Conservation (phyloP, 1,140 invertebrate species). For the Galendromus occidentalis region DNA sequence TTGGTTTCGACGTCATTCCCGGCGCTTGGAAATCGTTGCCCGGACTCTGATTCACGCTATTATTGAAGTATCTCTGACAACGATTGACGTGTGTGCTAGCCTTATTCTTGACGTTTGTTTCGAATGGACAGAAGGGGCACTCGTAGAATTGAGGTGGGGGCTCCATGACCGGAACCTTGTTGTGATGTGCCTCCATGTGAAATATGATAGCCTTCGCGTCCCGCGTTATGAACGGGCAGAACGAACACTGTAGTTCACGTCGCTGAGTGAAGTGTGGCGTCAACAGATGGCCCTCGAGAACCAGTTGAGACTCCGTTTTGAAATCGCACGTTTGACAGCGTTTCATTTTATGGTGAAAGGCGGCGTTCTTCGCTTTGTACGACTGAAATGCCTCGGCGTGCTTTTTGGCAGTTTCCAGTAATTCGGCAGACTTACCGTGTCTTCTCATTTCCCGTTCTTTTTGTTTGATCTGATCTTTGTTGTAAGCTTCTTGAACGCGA, state of each 20-base stretch:
- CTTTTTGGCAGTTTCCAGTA: constrained; percentile 60
- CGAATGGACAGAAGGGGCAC: constrained; percentile 79
- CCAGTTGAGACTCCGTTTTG: constrained; percentile 66
- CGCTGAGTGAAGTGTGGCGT: constrained; percentile 69
- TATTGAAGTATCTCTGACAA: constrained; percentile 72
- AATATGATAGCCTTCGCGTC: constrained; percentile 67
- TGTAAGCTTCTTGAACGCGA: constrained; percentile 76
- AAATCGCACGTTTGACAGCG: constrained; percentile 81
- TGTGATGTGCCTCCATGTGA: constrained; percentile 76
- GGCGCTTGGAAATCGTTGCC: constrained; percentile 72
- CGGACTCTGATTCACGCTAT: constrained; percentile 60
- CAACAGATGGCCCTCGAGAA: constrained; percentile 70
- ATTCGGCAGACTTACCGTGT: constrained; percentile 38
- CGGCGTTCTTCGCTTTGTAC: constrained; percentile 40
- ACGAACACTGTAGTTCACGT: constrained; percentile 47
- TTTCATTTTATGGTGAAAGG: constrained; percentile 51
- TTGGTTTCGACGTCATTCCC: constrained; percentile 53
- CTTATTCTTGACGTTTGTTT: constrained; percentile 84
- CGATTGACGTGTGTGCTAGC: constrained; percentile 64
- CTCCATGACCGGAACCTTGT: constrained; percentile 55
- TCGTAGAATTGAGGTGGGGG: constrained; percentile 67
- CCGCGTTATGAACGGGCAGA: constrained; percentile 57
- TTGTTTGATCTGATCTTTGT: constrained; percentile 64
- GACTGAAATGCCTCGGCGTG: constrained; percentile 49
- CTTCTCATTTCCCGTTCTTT: constrained; percentile 50